Percentiles rank a stretch among this genome's conserved stretches.
These are phyloP conservation scores for Brachionus koreanus DNA, from an alignment of 1,140 invertebrate species.

Conservation along the genomic window DNA sequence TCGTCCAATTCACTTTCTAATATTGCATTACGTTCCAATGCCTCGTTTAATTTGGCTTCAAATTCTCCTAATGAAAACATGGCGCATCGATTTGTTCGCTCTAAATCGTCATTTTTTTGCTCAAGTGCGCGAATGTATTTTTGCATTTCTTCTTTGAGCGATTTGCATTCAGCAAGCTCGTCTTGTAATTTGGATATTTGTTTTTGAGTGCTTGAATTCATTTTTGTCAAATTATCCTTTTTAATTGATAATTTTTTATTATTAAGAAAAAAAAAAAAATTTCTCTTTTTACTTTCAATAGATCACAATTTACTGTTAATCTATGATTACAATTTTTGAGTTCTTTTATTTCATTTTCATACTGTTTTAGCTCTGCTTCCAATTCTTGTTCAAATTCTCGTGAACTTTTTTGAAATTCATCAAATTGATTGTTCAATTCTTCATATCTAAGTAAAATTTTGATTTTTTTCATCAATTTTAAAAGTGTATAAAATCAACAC, in stretches of 20 bases:
- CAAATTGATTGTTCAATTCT: slow-evolving; percentile 63
- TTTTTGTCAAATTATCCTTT: slow-evolving; percentile 74
- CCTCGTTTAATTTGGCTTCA: slow-evolving; percentile 83
- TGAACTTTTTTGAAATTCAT: slow-evolving; percentile 85
- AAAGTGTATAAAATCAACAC: too few relatives aligned
- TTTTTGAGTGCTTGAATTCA: slow-evolving; percentile 69
- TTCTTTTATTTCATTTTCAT: slow-evolving; percentile 80
- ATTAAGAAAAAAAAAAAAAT: slow-evolving; percentile 54
- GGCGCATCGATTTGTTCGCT: slow-evolving; percentile 74
- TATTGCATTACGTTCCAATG: slow-evolving; percentile 91
- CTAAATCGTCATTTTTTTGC: slow-evolving; percentile 95
- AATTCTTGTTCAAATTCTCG: slow-evolving; percentile 85
- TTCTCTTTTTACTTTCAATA: slow-evolving; percentile 65
- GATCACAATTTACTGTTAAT: slow-evolving; percentile 78
- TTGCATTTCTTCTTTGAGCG: slow-evolving; percentile 70
- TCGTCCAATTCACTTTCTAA: slow-evolving; percentile 94
- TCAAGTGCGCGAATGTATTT: slow-evolving; percentile 86
- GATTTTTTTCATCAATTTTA: background rate
- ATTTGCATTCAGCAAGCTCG: slow-evolving; percentile 64
- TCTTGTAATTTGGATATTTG: slow-evolving; percentile 73
- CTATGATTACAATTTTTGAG: slow-evolving; percentile 71
- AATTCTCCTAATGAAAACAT: slow-evolving; percentile 77
- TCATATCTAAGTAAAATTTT: slow-evolving; percentile 53
- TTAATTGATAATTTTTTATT: slow-evolving; percentile 6
- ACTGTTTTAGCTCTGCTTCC: slow-evolving; percentile 81